phyloP scores from a whole-genome alignment of 1,140 invertebrate genomes.

The Conopomorpha cramerella region DNA sequence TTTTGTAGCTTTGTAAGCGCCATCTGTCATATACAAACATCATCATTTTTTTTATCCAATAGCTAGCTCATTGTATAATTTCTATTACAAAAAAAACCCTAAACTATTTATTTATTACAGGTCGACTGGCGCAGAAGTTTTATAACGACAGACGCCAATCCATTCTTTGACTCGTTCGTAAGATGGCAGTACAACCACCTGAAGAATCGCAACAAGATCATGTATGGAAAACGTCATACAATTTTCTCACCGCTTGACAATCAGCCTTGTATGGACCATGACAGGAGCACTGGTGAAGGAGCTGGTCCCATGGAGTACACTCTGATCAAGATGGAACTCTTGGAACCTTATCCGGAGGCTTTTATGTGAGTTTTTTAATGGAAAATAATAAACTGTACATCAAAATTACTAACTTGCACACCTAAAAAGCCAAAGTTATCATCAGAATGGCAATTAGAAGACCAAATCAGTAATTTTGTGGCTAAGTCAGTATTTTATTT shows the following conservation, averaged over 20 bases:
- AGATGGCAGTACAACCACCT: slow-evolving; percentile 94
- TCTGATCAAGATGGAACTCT: slow-evolving; percentile 90
- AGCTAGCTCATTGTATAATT: too few species aligned
- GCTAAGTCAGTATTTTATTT: too few species aligned
- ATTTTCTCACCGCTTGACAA: slow-evolving; percentile 96
- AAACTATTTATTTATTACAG: too few species aligned
- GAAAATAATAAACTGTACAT: slow-evolving; percentile 2
- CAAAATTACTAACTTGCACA: too few species aligned
- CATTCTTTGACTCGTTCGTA: slow-evolving; percentile 97
- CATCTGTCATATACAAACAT: too few species aligned
- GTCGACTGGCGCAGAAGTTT: slow-evolving; percentile 97
- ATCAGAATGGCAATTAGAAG: too few species aligned
- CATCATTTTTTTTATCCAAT: too few species aligned
- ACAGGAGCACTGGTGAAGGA: slow-evolving; percentile 93
- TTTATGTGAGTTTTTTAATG: slow-evolving; percentile 62
- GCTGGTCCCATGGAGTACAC: slow-evolving; percentile 99
- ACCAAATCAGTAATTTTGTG: too few species aligned
- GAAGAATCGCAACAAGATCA: slow-evolving; percentile 86
- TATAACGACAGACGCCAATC: slow-evolving; percentile 97
- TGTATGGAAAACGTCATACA: slow-evolving; percentile 97
- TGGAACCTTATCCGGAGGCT: slow-evolving; percentile 74
- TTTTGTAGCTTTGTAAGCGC: too few species aligned
- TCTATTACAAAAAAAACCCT: too few species aligned
- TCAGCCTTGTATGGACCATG: slow-evolving; percentile 99
- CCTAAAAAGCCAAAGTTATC: too few species aligned